Evolutionary conservation across 2,888 invertebrate species (phyloP), one percentile per base, ranked within the genome.

Genomic region (Hydrotaea diabolus): DNA sequence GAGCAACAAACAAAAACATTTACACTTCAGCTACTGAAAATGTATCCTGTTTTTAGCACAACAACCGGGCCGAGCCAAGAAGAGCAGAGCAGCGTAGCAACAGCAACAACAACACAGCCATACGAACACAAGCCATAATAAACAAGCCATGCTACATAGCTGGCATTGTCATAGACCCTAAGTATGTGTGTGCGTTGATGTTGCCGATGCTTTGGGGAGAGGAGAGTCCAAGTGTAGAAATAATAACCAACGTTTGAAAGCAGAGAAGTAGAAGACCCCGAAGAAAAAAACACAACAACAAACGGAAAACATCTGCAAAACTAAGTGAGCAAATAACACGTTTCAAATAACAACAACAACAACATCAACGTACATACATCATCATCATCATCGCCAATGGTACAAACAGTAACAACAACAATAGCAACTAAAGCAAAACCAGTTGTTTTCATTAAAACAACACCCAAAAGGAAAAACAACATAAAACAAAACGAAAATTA

Each of bases 321-420:
- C 87, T 71, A 89, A 88, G 86, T 85, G 86, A 88, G 87, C 87
- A 88, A 88, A 86, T 75, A 82, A 82, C 85, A 86, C 79, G 83
- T 86, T 83, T 79, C 71, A 71, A 69, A 21, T 39, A 80, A 19
- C 39, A 71, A 55, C 49, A 71, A 55, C 43, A 64, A 21, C 49
- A 66, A 69, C 59, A 69, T 77, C 31, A 77, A 17, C 26, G 3
- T 36, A n/a, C n/a, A n/a, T n/a, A n/a, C n/a, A n/a, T n/a, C n/a
- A n/a, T n/a, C n/a, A n/a, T n/a, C n/a, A 46, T 62, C 9, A 21
- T 9, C 19, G 19, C 3, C 19, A 26, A 43, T 43, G 26, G 8
- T n/a, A n/a, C n/a, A n/a, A n/a, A n/a, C n/a, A n/a, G n/a, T n/a
- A n/a, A n/a, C n/a, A 2, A 62, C 49, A 21, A 46, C 74, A 59